phyloP scores from a whole-genome alignment of 2,113 vertebrate species.

The Falco punctatus region DNA sequence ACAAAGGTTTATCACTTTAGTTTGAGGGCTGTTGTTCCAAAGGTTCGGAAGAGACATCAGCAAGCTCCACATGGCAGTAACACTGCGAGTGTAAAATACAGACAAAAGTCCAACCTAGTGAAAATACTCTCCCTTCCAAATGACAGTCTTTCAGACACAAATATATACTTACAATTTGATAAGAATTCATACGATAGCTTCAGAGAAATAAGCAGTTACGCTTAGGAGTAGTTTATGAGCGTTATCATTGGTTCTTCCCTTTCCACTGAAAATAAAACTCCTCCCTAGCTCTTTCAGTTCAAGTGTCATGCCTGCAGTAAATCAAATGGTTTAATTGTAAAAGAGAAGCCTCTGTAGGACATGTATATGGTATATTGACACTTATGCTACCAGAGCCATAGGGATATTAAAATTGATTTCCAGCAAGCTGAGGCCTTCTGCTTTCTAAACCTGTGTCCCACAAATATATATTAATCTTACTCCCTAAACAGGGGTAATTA shows the following conservation, averaged over 20 bases:
- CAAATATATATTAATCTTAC: not conserved
- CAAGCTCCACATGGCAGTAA: not conserved
- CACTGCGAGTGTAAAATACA: not conserved
- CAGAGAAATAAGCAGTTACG: not conserved
- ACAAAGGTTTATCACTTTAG: not conserved
- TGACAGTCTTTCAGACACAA: not conserved
- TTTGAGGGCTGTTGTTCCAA: not conserved
- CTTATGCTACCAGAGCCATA: not conserved
- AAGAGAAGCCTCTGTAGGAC: not conserved
- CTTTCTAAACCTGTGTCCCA: not conserved
- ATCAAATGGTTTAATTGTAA: conserved; percentile 26
- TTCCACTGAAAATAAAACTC: not conserved
- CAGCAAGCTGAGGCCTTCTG: conserved; percentile 4
- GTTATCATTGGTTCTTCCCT: not conserved
- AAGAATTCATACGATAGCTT: not conserved
- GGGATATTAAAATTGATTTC: conserved; percentile 65
- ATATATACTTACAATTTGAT: not conserved
- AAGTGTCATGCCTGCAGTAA: not conserved
- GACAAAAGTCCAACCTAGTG: not conserved
- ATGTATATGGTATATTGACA: conserved; percentile 26
- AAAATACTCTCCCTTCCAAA: not conserved
- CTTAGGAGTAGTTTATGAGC: not conserved
- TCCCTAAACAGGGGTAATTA: conserved; percentile 17
- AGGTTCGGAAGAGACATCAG: not conserved
- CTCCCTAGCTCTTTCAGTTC: not conserved